These are phyloP conservation scores for Formicarius rufipectus DNA, from an alignment of 2,113 vertebrate genomes.

Conservation along the genomic window DNA sequence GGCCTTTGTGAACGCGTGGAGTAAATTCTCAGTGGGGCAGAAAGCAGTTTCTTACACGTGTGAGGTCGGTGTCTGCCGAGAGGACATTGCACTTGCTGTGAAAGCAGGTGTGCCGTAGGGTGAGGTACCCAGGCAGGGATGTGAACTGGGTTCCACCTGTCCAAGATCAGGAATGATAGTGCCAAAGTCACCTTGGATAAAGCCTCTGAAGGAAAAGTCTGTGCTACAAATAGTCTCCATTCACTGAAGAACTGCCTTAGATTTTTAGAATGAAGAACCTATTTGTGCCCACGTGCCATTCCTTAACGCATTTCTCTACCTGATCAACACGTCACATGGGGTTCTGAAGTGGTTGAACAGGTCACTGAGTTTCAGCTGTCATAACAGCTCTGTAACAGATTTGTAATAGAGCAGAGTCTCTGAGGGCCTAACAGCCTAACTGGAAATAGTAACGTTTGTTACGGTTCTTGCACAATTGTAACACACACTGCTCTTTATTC, in stretches of 20 bases:
- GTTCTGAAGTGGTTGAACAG: background rate
- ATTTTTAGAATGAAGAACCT: background rate
- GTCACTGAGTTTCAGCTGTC: background rate
- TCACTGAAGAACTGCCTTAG: background rate
- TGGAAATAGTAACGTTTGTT: background rate
- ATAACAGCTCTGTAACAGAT: background rate
- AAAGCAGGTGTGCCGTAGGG: accelerated
- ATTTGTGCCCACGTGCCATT: accelerated
- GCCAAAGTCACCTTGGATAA: background rate
- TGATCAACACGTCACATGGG: background rate
- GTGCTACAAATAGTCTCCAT: too few relatives aligned
- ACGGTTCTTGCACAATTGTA: background rate
- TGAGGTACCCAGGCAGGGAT: accelerated
- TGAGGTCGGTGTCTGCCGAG: accelerated
- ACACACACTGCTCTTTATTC: background rate
- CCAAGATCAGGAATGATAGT: background rate
- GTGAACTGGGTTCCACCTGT: accelerated
- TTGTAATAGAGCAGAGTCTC: background rate
- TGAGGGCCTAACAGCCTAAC: background rate
- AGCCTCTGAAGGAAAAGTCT: background rate
- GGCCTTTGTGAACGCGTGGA: accelerated
- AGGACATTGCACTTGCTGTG: too few relatives aligned
- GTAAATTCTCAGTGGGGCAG: accelerated
- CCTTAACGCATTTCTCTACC: background rate
- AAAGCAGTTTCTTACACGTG: accelerated